Evolutionary conservation across 2,113 vertebrate species (phyloP).

Genomic region (Grammomys dolichurus): DNA sequence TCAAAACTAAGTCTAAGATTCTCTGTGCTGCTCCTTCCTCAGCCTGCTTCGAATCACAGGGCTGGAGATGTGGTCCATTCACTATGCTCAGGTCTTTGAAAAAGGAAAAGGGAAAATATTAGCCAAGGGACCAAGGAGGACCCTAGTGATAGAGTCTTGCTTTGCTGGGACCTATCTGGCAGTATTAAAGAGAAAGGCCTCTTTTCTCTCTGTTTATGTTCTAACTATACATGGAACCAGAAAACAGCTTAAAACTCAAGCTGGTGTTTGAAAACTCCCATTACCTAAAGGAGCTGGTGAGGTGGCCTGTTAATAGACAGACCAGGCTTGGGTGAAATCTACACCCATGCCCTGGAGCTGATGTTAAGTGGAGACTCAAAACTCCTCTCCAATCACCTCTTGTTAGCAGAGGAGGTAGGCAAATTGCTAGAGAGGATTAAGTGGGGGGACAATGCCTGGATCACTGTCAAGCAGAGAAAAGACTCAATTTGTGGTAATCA

Average conservation of each 20-base stretch:
- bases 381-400: slow-evolving; percentile 88
- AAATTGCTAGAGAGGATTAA: slow-evolving; percentile 90
- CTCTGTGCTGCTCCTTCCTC: rapidly evolving
- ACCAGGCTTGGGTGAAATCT: slow-evolving; percentile 81
- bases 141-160: rapidly evolving
- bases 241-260: slow-evolving; percentile 57
- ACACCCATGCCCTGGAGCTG: slow-evolving; percentile 81
- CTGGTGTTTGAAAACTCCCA: slow-evolving; percentile 75
- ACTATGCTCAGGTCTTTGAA: not conserved
- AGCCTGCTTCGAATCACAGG: too few species aligned
- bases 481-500: slow-evolving; percentile 89
- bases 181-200: not conserved
- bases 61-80: not conserved
- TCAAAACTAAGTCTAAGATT: not conserved
- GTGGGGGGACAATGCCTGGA: slow-evolving; percentile 88
- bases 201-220: slow-evolving; percentile 41
- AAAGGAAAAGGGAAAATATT: not conserved
- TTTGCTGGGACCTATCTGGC: not conserved
- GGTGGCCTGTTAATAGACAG: slow-evolving; percentile 87
- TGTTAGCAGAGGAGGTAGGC: slow-evolving; percentile 88
- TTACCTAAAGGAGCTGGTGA: slow-evolving; percentile 82
- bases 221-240: slow-evolving; percentile 45
- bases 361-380: slow-evolving; percentile 83
- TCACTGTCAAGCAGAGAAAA: slow-evolving; percentile 91
- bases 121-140: rapidly evolving